Conservation (phyloP, 1,140 invertebrate species). For the Littorina saxatilis region DNA sequence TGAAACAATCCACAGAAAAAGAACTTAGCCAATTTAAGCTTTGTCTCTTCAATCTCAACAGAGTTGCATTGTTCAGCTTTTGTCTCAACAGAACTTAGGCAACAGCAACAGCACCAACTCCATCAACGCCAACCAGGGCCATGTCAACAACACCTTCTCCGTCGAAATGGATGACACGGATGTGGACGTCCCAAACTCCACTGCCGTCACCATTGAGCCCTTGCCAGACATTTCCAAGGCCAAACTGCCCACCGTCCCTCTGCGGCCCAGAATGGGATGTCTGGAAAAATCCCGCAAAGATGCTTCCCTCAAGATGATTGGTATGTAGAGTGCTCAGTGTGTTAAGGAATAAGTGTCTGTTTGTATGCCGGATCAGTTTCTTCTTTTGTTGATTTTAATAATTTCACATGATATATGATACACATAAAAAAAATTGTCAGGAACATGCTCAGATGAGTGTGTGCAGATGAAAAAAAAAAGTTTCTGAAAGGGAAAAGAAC, state of each 20-base stretch:
- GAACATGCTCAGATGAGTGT: too few species aligned
- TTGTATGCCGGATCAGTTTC: too few species aligned
- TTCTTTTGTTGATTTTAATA: too few species aligned
- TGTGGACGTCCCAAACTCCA: constrained; percentile 7
- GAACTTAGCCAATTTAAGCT: too few species aligned
- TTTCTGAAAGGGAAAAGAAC: too few species aligned
- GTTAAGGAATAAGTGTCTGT: too few species aligned
- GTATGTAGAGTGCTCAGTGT: constrained; percentile 47
- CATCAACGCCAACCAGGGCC: background rate
- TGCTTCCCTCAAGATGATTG: constrained; percentile 51
- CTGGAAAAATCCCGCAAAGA: constrained; percentile 55
- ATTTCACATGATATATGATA: too few species aligned
- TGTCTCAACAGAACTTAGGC: constrained; percentile 21
- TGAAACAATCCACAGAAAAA: too few species aligned
- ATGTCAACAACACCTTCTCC: constrained; percentile 33
- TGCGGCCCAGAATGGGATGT: constrained; percentile 64
- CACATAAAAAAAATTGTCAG: too few species aligned
- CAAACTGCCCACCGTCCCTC: constrained; percentile 49
- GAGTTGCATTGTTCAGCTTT: background rate
- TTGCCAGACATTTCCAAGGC: constrained; percentile 67
- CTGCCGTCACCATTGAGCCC: constrained; percentile 64
- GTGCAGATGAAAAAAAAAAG: too few species aligned
- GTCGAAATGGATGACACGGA: constrained; percentile 26
- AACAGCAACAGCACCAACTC: constrained; percentile 14
- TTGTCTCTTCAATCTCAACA: too few species aligned